These are phyloP conservation scores for Gymnosoma rotundatum DNA, from an alignment of 2,888 invertebrate genomes.

Conservation along the genomic window DNA sequence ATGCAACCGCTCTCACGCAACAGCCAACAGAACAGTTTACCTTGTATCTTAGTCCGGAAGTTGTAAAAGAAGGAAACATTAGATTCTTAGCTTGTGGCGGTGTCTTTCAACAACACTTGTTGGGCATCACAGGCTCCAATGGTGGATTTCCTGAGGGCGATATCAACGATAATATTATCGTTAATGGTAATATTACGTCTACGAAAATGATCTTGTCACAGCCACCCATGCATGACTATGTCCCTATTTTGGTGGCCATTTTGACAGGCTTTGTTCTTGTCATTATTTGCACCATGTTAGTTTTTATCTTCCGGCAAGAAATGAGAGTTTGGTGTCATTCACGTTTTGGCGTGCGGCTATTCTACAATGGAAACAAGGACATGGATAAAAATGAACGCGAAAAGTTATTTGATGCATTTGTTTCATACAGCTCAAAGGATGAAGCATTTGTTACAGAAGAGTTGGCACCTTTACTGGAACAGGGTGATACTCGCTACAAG, in stretches of 20 bases:
- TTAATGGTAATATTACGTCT: slow-evolving; percentile 87
- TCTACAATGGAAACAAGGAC: slow-evolving; percentile 87
- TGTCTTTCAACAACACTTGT: slow-evolving; percentile 69
- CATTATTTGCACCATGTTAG: slow-evolving; percentile 88
- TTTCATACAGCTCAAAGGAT: slow-evolving; percentile 96
- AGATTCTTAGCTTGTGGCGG: slow-evolving; percentile 78
- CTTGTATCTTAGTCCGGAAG: slow-evolving; percentile 74
- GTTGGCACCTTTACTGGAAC: slow-evolving; percentile 93
- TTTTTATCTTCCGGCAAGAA: slow-evolving; percentile 91
- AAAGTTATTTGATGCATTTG: slow-evolving; percentile 96
- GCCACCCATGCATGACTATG: slow-evolving; percentile 88
- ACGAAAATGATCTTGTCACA: slow-evolving; percentile 83
- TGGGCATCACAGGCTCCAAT: slow-evolving; percentile 71
- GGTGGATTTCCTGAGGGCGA: slow-evolving; percentile 71
- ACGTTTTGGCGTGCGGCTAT: slow-evolving; percentile 91
- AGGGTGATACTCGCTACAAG: slow-evolving; percentile 90
- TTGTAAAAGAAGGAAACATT: slow-evolving; percentile 70
- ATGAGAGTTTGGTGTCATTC: slow-evolving; percentile 94
- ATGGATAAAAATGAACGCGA: slow-evolving; percentile 92
- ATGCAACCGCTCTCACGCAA: slow-evolving; percentile 62
- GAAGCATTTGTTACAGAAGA: slow-evolving; percentile 95
- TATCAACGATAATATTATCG: slow-evolving; percentile 71
- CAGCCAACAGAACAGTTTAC: slow-evolving; percentile 74
- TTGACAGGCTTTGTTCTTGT: slow-evolving; percentile 89
- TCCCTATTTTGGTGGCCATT: slow-evolving; percentile 90